phyloP scores from a whole-genome alignment of 2,888 invertebrate species.

The Xestia rhomboidea region DNA sequence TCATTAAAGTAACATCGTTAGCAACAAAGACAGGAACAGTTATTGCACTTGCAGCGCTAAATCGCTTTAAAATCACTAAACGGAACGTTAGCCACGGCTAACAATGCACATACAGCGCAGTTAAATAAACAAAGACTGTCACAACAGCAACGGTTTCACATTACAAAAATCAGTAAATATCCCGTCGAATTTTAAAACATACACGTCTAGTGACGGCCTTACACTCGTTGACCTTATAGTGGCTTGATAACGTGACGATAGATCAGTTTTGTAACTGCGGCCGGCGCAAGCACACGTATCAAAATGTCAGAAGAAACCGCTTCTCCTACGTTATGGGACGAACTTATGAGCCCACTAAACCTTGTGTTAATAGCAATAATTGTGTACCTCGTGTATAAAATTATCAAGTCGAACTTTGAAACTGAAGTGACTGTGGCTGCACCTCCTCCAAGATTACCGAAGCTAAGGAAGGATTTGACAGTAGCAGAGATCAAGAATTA shows the following conservation, averaged over 20 bases:
- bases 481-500: slow-evolving; percentile 96
- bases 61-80: slow-evolving; percentile 46
- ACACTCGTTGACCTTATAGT: slow-evolving; percentile 73
- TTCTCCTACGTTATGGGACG: slow-evolving; percentile 83
- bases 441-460: slow-evolving; percentile 92
- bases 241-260: slow-evolving; percentile 70
- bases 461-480: slow-evolving; percentile 96
- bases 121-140: slow-evolving; percentile 60
- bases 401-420: slow-evolving; percentile 89
- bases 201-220: slow-evolving; percentile 48
- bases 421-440: slow-evolving; percentile 80
- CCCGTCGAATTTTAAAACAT: slow-evolving; percentile 65
- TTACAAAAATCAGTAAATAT: slow-evolving; percentile 63
- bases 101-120: slow-evolving; percentile 53
- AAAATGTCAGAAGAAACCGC: slow-evolving; percentile 77
- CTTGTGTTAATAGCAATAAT: slow-evolving; percentile 83
- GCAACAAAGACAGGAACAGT: slow-evolving; percentile 21
- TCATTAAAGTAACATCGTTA: slow-evolving; percentile 26
- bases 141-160: slow-evolving; percentile 43
- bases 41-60: slow-evolving; percentile 22
- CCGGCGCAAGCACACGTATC: slow-evolving; percentile 61
- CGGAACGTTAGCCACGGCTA: slow-evolving; percentile 27
- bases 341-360: slow-evolving; percentile 86
- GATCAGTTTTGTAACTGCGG: slow-evolving; percentile 63
- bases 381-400: slow-evolving; percentile 91